Conservation (phyloP, 2,113 vertebrate species). For the Pimephales promelas region DNA sequence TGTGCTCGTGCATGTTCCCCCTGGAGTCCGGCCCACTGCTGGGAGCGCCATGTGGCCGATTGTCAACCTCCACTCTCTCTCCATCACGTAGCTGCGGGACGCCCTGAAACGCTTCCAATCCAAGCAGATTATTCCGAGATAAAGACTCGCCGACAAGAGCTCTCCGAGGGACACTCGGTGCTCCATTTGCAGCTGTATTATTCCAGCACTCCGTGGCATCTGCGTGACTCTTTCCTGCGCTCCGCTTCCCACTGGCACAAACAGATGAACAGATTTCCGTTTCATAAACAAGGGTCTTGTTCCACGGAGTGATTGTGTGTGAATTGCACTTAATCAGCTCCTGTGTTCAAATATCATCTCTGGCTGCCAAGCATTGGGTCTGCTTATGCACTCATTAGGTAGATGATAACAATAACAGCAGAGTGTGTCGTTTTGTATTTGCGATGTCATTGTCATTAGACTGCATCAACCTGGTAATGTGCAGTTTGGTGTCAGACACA, state of each 20-base stretch:
- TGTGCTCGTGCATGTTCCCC: constrained; percentile 12
- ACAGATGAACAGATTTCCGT: constrained; percentile 56
- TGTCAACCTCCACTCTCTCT: constrained; percentile 28
- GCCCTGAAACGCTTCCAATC: constrained; percentile 26
- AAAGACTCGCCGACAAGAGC: constrained; percentile 39
- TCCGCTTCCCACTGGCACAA: constrained; percentile 54
- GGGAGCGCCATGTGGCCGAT: constrained; percentile 41
- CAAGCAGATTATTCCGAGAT: constrained; percentile 51
- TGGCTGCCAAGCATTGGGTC: constrained; percentile 18
- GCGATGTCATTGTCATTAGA: constrained; percentile 37
- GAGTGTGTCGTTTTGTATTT: constrained; percentile 37
- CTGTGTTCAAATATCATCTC: constrained; percentile 47
- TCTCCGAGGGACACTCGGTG: constrained; percentile 47
- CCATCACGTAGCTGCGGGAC: constrained; percentile 27
- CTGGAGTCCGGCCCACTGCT: constrained; percentile 17
- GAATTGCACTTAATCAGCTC: constrained; percentile 52
- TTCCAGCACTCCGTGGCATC: constrained; percentile 44
- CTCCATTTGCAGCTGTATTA: constrained; percentile 48
- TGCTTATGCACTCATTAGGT: constrained; percentile 34
- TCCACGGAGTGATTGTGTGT: constrained; percentile 46
- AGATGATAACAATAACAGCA: constrained; percentile 38
- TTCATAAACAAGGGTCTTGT: constrained; percentile 47
- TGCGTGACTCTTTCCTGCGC: constrained; percentile 39
- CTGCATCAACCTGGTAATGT: constrained; percentile 44
- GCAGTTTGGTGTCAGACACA: background rate